Conservation (phyloP, 2,113 vertebrate species). For the Eubucco bourcierii region DNA sequence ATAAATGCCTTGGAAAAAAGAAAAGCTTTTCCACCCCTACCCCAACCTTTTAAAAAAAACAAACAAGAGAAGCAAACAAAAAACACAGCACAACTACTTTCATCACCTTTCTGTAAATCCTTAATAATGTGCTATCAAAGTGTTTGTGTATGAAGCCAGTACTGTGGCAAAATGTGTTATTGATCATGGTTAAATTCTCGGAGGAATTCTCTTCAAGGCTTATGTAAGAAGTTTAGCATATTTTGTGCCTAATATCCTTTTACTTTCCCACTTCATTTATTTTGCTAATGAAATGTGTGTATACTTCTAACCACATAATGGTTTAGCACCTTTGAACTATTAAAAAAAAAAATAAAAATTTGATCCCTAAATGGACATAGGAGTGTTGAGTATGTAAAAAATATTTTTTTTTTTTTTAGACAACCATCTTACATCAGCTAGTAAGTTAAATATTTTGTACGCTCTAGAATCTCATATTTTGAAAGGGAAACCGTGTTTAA, state of each 20-base stretch:
- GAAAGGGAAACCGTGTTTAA: background rate
- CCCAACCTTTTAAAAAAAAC: no score
- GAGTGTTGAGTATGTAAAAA: background rate
- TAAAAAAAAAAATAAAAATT: slow-evolving; percentile 22
- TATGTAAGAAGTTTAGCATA: slow-evolving; percentile 62
- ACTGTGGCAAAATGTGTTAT: slow-evolving; percentile 65
- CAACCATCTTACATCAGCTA: background rate
- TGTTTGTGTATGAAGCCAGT: slow-evolving; percentile 57
- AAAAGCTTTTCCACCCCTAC: background rate
- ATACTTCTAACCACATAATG: slow-evolving; percentile 29
- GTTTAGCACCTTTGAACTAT: slow-evolving; percentile 41
- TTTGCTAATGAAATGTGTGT: slow-evolving; percentile 34
- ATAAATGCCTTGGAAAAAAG: background rate
- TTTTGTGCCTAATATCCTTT: slow-evolving; percentile 61
- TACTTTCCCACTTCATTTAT: slow-evolving; percentile 59
- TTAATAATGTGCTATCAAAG: background rate
- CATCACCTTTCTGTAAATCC: background rate
- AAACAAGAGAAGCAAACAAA: no score
- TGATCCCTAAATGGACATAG: slow-evolving; percentile 1
- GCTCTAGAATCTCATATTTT: slow-evolving; percentile 8
- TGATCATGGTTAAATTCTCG: slow-evolving; percentile 69
- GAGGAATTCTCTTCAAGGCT: slow-evolving; percentile 59
- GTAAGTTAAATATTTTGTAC: slow-evolving; percentile 5
- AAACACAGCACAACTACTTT: background rate
- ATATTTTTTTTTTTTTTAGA: background rate